Evolutionary conservation across 2,113 vertebrate species (phyloP), one percentile per base, ranked within the genome.

Genomic region (Chaetodon auriga): DNA sequence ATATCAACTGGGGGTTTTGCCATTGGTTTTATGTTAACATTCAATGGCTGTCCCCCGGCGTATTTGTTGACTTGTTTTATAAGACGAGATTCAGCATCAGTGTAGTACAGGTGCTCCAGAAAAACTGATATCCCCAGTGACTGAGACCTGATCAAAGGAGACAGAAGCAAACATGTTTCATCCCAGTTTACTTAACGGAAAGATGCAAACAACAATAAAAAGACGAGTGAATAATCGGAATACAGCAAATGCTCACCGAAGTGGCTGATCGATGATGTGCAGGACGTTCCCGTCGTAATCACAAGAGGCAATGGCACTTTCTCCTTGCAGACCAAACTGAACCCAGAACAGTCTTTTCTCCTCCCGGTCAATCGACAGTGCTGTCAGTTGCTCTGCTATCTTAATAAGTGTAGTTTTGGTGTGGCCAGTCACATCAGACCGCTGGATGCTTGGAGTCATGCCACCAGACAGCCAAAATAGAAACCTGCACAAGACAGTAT

Each of bases 391-490:
- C 66, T 92, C 92, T 5, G 87, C 53, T 0, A 90, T 94, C 85
- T 95, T 95, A 7, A 97, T 84, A 58, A 98, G 63, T 25, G 91
- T 94, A 4, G 69, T 93, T 76, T 73, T 89, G 13, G 23, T 80
- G 1, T 35, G 90, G 25, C 95, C 96, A 0, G 75, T 62, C 21
- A 96, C 58, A 48, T 92, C 91, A 8, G 92, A 91, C 49, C 95
- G 94, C 75, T 96, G 91, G 91, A 99, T 94, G 53, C 94, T 95
- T 35, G 95, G 87, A n/a, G 84, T 54, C 25, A 60, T 70, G 11
- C 93, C 94, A 12, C 94, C 95, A 36, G 97, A 97, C 69, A 97
- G 90, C 96, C 97, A 98, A 90, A 99, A 99, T 51, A 99, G 75
- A 68, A 96, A 88, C 91, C 98, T 99, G 92, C 58, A 90, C 79